phyloP scores from a whole-genome alignment of 2,888 invertebrate genomes.

The Brenthis ino region DNA sequence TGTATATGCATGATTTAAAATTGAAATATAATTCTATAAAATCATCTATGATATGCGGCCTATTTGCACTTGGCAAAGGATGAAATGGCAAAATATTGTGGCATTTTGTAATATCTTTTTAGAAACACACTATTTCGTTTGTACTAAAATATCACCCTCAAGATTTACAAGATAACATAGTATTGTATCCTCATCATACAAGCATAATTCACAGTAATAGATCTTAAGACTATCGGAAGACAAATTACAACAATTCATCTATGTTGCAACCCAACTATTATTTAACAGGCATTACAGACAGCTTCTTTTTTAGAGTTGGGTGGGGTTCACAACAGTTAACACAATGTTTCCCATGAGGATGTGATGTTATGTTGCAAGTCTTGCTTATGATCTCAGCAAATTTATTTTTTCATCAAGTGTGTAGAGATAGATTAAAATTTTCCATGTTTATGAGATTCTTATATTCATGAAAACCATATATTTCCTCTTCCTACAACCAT shows the following conservation, averaged over 20 bases:
- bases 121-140: slow-evolving; percentile 1
- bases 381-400: background rate
- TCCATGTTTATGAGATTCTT: background rate
- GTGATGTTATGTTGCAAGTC: background rate
- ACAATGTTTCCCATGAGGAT: background rate
- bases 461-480: background rate
- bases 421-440: background rate
- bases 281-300: background rate
- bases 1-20: slow-evolving; percentile 30
- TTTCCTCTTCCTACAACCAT: slow-evolving; percentile 21
- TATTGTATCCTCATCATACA: slow-evolving; percentile 1
- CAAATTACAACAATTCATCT: slow-evolving; percentile 7
- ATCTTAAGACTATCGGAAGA: slow-evolving; percentile 3
- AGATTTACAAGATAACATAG: slow-evolving; percentile 5
- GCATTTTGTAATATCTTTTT: background rate
- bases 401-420: background rate
- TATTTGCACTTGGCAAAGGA: slow-evolving; percentile 35
- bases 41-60: slow-evolving; percentile 50
- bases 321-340: too few species aligned
- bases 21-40: slow-evolving; percentile 40
- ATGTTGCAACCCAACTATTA: background rate
- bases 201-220: background rate
- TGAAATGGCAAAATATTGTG: background rate
- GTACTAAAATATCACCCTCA: background rate
- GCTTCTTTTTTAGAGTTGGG: background rate